phyloP scores from a whole-genome alignment of 2,888 invertebrate genomes.

The Hypena proboscidalis region DNA sequence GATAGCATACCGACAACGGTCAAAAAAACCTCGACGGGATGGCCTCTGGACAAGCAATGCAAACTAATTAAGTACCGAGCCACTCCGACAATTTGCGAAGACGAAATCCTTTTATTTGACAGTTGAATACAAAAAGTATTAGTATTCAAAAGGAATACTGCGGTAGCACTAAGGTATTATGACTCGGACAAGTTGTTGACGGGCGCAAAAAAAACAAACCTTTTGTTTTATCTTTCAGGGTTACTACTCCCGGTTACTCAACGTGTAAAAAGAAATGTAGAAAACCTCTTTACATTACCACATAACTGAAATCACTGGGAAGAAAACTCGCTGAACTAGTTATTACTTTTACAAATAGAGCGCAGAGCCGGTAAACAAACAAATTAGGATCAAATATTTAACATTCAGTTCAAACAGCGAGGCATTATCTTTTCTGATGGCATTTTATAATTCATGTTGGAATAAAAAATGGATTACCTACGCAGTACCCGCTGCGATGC shows the following conservation, averaged over 20 bases:
- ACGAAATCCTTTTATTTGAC: constrained; percentile 34
- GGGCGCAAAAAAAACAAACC: constrained; percentile 7
- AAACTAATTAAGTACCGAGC: constrained; percentile 23
- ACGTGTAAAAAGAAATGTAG: no score
- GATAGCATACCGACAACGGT: constrained; percentile 1
- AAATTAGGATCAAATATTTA: neutral
- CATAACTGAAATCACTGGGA: no score
- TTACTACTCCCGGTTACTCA: no score
- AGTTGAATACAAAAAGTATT: constrained; percentile 34
- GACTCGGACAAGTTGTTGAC: constrained; percentile 16
- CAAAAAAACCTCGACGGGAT: constrained; percentile 6
- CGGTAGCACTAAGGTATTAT: constrained; percentile 13
- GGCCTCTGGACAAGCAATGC: constrained; percentile 8
- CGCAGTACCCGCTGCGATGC: constrained; percentile 28
- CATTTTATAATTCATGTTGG: constrained; percentile 1
- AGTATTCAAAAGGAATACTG: constrained; percentile 35
- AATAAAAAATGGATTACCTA: constrained; percentile 7
- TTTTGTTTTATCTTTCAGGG: constrained; percentile 3
- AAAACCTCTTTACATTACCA: no score
- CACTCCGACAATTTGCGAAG: constrained; percentile 29
- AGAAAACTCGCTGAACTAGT: no score
- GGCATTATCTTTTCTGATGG: neutral
- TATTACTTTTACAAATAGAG: neutral
- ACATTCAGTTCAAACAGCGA: neutral
- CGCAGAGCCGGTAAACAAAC: neutral